These are phyloP conservation scores for Gymnopithys bicolor DNA, from an alignment of 2,797 vertebrate genomes.

Conservation along the genomic window DNA sequence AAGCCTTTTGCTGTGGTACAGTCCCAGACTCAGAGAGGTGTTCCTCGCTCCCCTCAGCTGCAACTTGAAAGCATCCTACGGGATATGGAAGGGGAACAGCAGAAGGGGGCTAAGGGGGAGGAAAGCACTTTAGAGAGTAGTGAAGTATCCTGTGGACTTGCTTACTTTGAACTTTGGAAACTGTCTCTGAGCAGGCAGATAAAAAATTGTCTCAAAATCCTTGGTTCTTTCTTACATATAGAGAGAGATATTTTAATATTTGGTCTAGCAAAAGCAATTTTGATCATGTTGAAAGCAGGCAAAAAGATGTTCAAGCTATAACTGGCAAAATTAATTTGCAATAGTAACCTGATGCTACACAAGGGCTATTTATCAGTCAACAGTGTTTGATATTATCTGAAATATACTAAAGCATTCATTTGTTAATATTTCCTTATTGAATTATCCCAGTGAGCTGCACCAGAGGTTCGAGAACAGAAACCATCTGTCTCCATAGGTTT, in stretches of 20 bases:
- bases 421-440: not conserved
- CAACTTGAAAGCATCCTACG: accelerated
- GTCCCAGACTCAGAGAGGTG: accelerated
- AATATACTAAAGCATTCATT: not conserved
- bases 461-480: not conserved
- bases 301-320: not conserved
- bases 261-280: not conserved
- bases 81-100: not conserved
- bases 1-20: accelerated
- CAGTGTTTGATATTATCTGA: not conserved
- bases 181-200: not conserved
- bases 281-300: not conserved
- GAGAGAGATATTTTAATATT: not conserved
- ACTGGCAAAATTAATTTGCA: not conserved
- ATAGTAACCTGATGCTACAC: not conserved
- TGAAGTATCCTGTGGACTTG: not conserved
- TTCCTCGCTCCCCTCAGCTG: accelerated
- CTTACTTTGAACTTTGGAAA: not conserved
- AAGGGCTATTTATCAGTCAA: not conserved
- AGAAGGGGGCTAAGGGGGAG: not conserved
- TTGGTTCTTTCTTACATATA: no score
- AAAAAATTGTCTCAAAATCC: not conserved
- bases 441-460: not conserved
- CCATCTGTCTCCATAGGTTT: not conserved
- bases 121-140: not conserved